Percentiles rank a stretch among this genome's conserved stretches.
Evolutionary conservation across 92 coral and sea anemone species (phyloP).

Genomic region (Diadumene lineata): DNA sequence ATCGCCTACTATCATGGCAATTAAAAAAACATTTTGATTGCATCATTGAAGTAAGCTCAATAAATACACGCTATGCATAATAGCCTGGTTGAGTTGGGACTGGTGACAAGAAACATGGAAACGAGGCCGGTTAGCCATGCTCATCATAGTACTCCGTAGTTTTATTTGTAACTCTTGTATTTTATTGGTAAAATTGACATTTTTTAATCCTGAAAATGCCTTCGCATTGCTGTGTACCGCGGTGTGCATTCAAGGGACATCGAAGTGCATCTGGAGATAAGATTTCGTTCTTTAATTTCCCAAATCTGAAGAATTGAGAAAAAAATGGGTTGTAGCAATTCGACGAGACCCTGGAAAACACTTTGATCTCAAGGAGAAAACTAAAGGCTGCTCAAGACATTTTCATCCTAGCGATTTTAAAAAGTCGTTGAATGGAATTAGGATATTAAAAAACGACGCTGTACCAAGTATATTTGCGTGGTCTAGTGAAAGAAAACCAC

Average conservation of each 20-base stretch:
- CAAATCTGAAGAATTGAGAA: constrained; percentile 36
- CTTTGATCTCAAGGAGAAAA: constrained; percentile 33
- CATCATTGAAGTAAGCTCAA: no score
- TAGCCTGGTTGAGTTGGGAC: no score
- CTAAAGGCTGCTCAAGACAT: constrained; percentile 58
- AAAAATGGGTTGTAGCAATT: constrained; percentile 54
- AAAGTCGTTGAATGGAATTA: constrained; percentile 25
- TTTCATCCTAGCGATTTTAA: constrained; percentile 15
- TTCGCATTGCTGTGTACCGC: constrained; percentile 60
- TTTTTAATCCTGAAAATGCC: no score
- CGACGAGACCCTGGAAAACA: constrained; percentile 52
- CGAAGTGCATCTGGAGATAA: constrained; percentile 18
- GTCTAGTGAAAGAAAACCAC: constrained; percentile 21
- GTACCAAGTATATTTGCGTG: constrained; percentile 32
- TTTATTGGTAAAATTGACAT: no score
- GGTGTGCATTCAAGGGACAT: constrained; percentile 47
- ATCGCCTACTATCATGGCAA: no score
- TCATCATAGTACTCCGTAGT: no score
- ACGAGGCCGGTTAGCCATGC: no score
- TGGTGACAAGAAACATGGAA: no score
- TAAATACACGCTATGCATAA: no score
- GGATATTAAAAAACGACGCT: constrained; percentile 14
- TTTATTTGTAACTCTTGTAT: no score
- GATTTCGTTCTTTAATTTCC: constrained; percentile 48
- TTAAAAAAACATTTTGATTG: no score